Conservation (phyloP, 2,888 invertebrate genomes). For the Aporophyla lueneburgensis region DNA sequence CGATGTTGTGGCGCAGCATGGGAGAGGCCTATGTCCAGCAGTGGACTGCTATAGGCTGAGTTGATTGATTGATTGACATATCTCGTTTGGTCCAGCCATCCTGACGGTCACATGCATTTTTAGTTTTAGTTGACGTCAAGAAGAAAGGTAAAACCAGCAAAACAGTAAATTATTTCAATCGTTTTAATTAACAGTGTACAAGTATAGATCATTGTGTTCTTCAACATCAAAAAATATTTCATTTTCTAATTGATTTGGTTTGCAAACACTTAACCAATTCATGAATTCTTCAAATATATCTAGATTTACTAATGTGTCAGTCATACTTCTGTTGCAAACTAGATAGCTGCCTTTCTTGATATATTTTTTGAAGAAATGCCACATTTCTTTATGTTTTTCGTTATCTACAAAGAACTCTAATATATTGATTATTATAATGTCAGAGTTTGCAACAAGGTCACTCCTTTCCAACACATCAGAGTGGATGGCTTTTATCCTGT, state of each 20-base stretch:
- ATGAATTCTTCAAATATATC: slow-evolving; percentile 86
- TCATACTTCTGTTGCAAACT: slow-evolving; percentile 91
- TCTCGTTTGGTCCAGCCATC: no score
- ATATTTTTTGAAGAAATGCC: slow-evolving; percentile 90
- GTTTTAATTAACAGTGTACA: slow-evolving; percentile 87
- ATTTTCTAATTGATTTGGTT: slow-evolving; percentile 85
- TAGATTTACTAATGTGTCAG: slow-evolving; percentile 87
- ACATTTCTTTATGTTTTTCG: slow-evolving; percentile 91
- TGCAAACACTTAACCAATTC: slow-evolving; percentile 87
- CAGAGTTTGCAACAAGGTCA: slow-evolving; percentile 89
- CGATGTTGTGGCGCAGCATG: no score
- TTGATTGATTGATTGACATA: no score
- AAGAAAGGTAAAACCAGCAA: not conserved
- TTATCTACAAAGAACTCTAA: slow-evolving; percentile 92
- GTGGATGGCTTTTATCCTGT: slow-evolving; percentile 90
- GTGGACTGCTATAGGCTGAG: no score
- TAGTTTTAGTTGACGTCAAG: not conserved
- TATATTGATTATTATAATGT: slow-evolving; percentile 93
- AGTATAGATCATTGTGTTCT: slow-evolving; percentile 82
- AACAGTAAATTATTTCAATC: not conserved
- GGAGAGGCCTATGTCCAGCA: no score
- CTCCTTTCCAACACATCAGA: slow-evolving; percentile 90
- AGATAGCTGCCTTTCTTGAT: slow-evolving; percentile 90
- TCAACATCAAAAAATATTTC: slow-evolving; percentile 85
- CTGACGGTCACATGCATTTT: not conserved